Base-by-base conservation (phyloP, 1,140 invertebrate species). In the Drosophila paulistorum region DNA sequence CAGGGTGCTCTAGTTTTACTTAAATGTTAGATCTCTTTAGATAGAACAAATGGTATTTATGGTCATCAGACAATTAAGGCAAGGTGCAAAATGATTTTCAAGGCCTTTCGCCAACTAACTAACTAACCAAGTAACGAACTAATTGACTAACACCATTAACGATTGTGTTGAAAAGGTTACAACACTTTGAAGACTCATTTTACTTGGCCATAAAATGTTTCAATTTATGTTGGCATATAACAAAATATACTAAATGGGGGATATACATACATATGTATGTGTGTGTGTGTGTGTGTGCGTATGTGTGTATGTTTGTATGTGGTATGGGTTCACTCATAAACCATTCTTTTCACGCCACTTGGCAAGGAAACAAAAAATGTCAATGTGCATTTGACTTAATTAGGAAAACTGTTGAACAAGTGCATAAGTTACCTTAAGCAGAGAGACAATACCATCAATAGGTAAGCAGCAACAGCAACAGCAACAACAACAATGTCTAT, bases 331-430 rank as follows among this genome's bases (percentile, higher is more conserved):
- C 13, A 23, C 17, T 66, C 41, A 57, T 41, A 7, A 30, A 54
- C 42, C 30, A 65, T 70, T 65, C 51, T 66, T 57, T 63, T 39
- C 71, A 65, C 74, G 62, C 30, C 30, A 41, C 51, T 54, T 51
- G 60, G 23, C 30, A 72, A 71, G 54, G 26, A 51, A 51, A 54
- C 48, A 33, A 65, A 67, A 65, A 75, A 51, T 67, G 74, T 58
- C 65, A 64, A 55, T 68, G 66, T n/a, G 71, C 79, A 65, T 78
- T 82, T 70, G 75, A 82, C 69, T 87, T 86, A 79, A 86, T 86
- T 87, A 77, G 76, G 66, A 73, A 82, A 87, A 66, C 30, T 87
- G 78, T 71, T 23, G 9, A 51, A 82, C 82, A 85, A 82, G 79
- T 86, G 82, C 82, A 86, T 81, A 77, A 57, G 42, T 74, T 78